Percentiles rank a stretch among this genome's conserved stretches.
phyloP scores from a whole-genome alignment of 2,113 vertebrate genomes.

The zebrafish (Danio rerio) region DNA sequence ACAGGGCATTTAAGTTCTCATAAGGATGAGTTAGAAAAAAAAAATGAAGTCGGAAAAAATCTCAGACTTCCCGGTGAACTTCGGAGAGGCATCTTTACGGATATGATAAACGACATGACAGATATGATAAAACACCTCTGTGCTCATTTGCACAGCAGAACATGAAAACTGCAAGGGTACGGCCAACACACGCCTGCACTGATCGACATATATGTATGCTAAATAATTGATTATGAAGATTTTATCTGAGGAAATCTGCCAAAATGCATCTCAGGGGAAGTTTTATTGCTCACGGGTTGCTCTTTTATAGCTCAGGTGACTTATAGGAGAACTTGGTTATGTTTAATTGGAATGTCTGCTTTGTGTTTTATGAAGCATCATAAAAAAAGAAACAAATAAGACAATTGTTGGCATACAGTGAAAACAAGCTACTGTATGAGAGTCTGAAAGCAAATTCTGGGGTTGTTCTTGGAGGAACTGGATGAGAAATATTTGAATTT shows the following conservation, averaged over 20 bases:
- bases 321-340: slow-evolving; percentile 10
- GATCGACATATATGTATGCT: slow-evolving; percentile 40
- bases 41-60: slow-evolving; percentile 46
- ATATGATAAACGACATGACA: slow-evolving; percentile 54
- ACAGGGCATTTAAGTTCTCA: slow-evolving; percentile 67
- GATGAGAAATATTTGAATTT: not conserved
- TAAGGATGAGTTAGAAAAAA: slow-evolving; percentile 50
- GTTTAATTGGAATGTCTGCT: slow-evolving; percentile 12
- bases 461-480: not conserved
- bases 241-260: not conserved
- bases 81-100: slow-evolving; percentile 47
- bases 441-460: not conserved
- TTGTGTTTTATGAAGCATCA: not conserved
- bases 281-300: not conserved
- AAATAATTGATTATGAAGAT: slow-evolving; percentile 32
- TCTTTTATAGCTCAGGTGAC: slow-evolving; percentile 12
- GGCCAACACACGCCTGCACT: slow-evolving; percentile 41
- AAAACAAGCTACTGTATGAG: not conserved
- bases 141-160: slow-evolving; percentile 54
- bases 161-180: slow-evolving; percentile 47
- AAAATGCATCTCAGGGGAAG: not conserved
- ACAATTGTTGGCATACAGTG: not conserved
- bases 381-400: not conserved
- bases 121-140: slow-evolving; percentile 34
- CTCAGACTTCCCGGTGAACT: slow-evolving; percentile 47